Evolutionary conservation across 1,140 invertebrate species (phyloP).

Genomic region (Bombus confusus): DNA sequence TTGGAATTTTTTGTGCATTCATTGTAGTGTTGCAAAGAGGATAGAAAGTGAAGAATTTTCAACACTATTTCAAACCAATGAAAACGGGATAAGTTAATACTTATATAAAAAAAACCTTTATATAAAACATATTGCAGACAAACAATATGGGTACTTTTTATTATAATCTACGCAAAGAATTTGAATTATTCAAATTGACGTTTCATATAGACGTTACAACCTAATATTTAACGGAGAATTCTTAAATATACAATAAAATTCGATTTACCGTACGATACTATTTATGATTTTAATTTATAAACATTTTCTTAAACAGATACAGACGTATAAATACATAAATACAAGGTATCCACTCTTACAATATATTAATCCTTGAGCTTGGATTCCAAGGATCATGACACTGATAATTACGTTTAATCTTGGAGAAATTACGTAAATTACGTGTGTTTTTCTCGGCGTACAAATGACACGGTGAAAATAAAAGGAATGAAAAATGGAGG

Average conservation of each 20-base stretch:
- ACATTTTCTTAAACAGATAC: not conserved
- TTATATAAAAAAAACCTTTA: rapidly evolving
- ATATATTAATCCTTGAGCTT: not conserved
- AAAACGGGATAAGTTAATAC: no score
- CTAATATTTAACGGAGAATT: not conserved
- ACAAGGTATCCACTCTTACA: not conserved
- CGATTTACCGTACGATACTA: not conserved
- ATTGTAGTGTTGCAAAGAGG: no score
- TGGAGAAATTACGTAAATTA: not conserved
- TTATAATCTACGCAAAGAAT: no score
- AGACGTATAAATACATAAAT: not conserved
- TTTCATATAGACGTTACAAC: not conserved
- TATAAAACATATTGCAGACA: not conserved
- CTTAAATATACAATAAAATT: not conserved
- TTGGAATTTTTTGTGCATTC: not conserved
- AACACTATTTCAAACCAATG: no score
- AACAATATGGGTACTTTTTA: not conserved
- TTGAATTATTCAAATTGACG: no score
- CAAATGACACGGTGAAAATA: not conserved
- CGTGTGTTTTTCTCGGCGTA: not conserved
- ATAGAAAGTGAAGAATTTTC: not conserved
- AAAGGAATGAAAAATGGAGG: not conserved
- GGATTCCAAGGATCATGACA: not conserved
- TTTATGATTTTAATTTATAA: not conserved
- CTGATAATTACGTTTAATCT: not conserved